Conservation (phyloP, 2,797 vertebrate species). For the Sarcoramphus papa region DNA sequence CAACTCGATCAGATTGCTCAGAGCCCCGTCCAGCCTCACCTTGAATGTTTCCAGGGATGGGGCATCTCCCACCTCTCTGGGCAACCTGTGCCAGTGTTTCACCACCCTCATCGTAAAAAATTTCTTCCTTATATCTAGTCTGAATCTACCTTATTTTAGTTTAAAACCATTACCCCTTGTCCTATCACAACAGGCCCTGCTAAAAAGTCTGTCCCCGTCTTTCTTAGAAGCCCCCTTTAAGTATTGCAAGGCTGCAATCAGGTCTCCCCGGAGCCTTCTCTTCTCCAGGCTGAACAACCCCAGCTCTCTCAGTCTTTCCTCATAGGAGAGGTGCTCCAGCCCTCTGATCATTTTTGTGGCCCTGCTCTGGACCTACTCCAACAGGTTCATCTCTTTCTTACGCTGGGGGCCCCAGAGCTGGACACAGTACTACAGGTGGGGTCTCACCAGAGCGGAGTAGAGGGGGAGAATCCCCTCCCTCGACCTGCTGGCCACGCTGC, state of each 20-base stretch:
- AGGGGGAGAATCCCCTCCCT: background rate
- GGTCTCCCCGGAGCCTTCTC: background rate
- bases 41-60: background rate
- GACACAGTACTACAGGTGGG: background rate
- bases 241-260: accelerated
- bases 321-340: background rate
- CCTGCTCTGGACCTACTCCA: accelerated
- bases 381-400: background rate
- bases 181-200: background rate
- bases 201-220: background rate
- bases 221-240: background rate
- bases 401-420: background rate
- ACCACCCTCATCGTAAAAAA: background rate
- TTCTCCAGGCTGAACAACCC: background rate
- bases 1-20: accelerated
- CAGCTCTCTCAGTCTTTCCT: background rate
- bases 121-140: too few species aligned
- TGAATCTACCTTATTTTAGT: background rate
- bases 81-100: background rate
- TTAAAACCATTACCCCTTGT: background rate
- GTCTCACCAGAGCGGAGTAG: background rate
- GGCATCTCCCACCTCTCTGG: background rate
- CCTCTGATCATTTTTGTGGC: background rate
- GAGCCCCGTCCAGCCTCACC: background rate
- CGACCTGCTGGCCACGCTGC: background rate